Conservation (phyloP, 2,888 invertebrate genomes). For the Villa cingulata region DNA sequence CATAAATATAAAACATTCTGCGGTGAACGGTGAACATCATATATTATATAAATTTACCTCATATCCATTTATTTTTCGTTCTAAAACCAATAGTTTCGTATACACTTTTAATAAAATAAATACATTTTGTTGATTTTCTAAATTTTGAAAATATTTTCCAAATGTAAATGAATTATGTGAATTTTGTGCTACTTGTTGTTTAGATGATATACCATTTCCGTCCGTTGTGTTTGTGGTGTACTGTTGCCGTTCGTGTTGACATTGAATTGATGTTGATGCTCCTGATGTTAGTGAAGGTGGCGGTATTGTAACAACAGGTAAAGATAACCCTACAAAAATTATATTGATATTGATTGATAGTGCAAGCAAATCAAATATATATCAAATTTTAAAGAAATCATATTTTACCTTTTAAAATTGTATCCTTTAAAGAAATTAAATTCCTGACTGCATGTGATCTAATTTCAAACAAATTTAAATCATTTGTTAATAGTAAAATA, state of each 20-base stretch:
- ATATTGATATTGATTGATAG: too few relatives aligned
- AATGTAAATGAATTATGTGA: background rate
- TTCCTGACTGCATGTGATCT: conserved; percentile 3
- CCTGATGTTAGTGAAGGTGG: too few relatives aligned
- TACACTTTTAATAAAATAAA: conserved; percentile 7
- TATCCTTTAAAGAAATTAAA: conserved; percentile 3
- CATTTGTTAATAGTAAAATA: conserved; percentile 4
- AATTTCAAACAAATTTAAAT: conserved; percentile 8
- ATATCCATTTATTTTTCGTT: conserved; percentile 2
- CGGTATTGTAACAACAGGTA: too few relatives aligned
- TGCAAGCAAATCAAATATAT: too few relatives aligned
- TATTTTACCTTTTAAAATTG: conserved; percentile 6
- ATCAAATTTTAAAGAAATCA: background rate
- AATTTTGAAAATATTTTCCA: conserved; percentile 5
- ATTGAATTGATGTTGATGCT: too few relatives aligned
- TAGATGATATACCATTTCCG: background rate
- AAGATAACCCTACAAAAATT: background rate
- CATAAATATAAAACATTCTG: too few relatives aligned
- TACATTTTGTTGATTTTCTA: background rate
- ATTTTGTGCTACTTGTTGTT: background rate
- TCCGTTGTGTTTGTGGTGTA: too few relatives aligned
- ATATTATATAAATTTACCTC: conserved; percentile 4
- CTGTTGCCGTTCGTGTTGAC: too few relatives aligned
- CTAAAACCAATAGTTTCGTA: conserved; percentile 8
- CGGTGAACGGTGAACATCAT: too few relatives aligned